A percentile compares a stretch with the other conserved stretches of the same genome.
Evolutionary conservation across 2,113 vertebrate genomes (phyloP).

Genomic region (Camelus bactrianus): DNA sequence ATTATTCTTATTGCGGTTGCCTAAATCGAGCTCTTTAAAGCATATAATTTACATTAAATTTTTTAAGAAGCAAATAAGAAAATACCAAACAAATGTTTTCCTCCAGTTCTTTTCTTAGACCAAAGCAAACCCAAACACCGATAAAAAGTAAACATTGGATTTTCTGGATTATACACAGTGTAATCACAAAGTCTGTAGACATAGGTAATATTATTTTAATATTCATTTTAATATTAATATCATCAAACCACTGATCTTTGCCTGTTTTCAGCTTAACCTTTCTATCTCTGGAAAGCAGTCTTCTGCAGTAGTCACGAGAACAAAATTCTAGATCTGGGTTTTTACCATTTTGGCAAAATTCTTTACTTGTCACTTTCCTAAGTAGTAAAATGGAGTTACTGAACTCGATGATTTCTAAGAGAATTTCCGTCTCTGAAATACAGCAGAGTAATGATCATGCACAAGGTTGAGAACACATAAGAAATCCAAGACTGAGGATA

Average conservation of each 20-base stretch:
- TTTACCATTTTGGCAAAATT: neutral
- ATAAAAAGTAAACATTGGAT: neutral
- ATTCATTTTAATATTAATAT: constrained; percentile 2
- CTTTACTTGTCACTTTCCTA: neutral
- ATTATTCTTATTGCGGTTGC: neutral
- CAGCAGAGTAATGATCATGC: neutral
- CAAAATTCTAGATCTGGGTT: neutral
- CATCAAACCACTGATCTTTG: neutral
- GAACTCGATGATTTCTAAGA: neutral
- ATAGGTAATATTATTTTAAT: neutral
- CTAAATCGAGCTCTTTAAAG: neutral
- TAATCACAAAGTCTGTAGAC: neutral
- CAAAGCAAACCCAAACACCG: neutral
- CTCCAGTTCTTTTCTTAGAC: neutral
- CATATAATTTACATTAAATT: neutral
- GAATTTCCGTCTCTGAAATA: neutral
- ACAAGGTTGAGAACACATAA: neutral
- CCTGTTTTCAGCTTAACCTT: neutral
- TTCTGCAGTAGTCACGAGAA: neutral
- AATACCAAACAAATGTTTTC: neutral
- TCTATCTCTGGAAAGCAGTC: neutral
- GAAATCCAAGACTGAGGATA: neutral
- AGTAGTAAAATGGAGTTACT: neutral
- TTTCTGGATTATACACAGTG: neutral
- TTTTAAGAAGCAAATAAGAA: neutral